Base-by-base conservation (phyloP, 2,888 invertebrate genomes). In the Cynaeus angustus region DNA sequence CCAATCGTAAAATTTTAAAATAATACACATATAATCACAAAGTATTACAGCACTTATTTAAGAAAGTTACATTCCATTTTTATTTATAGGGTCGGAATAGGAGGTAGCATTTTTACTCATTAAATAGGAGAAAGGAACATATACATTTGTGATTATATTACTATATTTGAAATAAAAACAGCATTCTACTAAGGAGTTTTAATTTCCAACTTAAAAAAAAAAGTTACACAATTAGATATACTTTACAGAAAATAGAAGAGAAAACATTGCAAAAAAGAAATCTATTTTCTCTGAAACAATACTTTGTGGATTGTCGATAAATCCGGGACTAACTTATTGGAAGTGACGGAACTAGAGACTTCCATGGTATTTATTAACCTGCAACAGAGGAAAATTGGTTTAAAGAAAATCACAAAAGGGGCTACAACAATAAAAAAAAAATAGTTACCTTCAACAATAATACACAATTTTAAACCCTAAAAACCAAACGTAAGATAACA, bases 291-390 rank as follows among this genome's bases (percentile, higher is more conserved):
- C 70, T 85, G 84, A 75, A 92, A 91, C 62, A 91, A 83, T 61
- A 91, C 91, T 86, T 91, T 91, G 82, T 92, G 91, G 77, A 92
- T 91, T 69, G 91, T 91, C 55, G 88, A 88, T 73, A 92, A 86
- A 83, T 92, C 91, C 28, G 91, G 91, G 73, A 90, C 88, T 66
- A 92, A 76, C 72, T 84, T 85, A 69, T 81, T 81, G 10, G 68
- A 59, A 33, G 37, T 61, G 8, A n/a, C 13, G 0, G 58, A 13
- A 28, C 30, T 13, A 9, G 56, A 26, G 13, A 66, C 48, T 66
- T 66, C 66, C 10, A 66, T 21, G n/a, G 56, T 13, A 38, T 37
- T 48, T 46, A 66, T 9, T 8, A 65, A 41, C 12, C 66, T 66
- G 66, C 13, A 66, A 66, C 59, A 59, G 56, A 56, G 12, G 21